Evolutionary conservation across 92 coral and sea anemone genomes (phyloP).

Genomic region (Bergia sp.): DNA sequence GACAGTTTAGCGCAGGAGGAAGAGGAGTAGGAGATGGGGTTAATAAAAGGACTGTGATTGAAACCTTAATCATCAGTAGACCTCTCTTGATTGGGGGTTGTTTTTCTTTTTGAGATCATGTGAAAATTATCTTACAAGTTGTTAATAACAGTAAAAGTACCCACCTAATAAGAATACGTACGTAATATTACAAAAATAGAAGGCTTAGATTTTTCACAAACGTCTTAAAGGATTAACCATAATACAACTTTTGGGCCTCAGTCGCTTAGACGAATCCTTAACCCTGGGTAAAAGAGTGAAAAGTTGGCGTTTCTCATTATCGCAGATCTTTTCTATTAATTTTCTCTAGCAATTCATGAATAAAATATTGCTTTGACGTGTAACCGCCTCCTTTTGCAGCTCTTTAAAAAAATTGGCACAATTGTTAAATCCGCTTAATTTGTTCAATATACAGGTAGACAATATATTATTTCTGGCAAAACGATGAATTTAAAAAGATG

Average conservation of each 20-base stretch:
- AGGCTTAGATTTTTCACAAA: background rate
- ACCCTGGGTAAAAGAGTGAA: slow-evolving; percentile 2
- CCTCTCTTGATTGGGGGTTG: no score
- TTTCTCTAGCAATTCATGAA: background rate
- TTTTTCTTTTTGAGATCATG: no score
- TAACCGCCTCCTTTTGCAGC: background rate
- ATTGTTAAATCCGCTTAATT: background rate
- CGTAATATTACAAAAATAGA: background rate
- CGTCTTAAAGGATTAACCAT: background rate
- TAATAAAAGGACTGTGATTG: no score
- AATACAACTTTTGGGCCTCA: background rate
- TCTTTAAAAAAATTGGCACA: background rate
- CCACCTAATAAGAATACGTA: background rate
- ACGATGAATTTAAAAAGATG: no score
- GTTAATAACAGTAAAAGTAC: no score
- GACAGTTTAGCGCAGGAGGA: no score
- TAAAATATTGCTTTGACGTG: background rate
- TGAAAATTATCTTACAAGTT: no score
- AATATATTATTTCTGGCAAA: no score
- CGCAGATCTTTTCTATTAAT: background rate
- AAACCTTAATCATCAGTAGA: no score
- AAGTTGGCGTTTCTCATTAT: background rate
- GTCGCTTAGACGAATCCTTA: background rate
- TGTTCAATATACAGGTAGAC: background rate
- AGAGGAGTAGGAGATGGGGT: no score